These are phyloP conservation scores for Drosophila equinoxialis DNA, from an alignment of 1,140 invertebrate genomes.

Conservation along the genomic window DNA sequence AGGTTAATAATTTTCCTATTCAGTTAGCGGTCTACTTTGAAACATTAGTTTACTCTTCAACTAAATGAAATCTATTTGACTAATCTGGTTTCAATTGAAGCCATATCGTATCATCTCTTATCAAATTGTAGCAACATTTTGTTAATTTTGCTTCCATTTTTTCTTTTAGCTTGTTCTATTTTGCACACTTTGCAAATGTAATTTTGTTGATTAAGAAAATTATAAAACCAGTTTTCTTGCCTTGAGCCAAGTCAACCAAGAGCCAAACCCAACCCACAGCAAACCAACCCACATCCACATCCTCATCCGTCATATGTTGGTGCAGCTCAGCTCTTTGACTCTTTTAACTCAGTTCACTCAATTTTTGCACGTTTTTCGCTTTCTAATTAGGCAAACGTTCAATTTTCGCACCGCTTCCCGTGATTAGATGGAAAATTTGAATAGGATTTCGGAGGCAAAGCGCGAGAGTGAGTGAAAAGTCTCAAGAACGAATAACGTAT, in stretches of 20 bases:
- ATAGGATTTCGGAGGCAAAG: neutral
- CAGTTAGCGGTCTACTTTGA: too few relatives aligned
- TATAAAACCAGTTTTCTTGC: conserved; percentile 5
- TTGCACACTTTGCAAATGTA: neutral
- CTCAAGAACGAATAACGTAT: neutral
- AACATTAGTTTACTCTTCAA: too few relatives aligned
- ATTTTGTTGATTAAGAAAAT: conserved; percentile 12
- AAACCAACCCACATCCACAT: conserved; percentile 3
- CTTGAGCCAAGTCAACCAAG: neutral
- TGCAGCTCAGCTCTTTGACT: neutral
- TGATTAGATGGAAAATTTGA: conserved; percentile 8
- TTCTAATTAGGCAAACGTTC: conserved; percentile 5
- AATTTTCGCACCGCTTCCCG: conserved; percentile 9
- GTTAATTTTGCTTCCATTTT: too few relatives aligned
- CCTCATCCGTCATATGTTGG: conserved; percentile 4
- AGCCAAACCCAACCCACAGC: neutral
- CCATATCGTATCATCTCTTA: neutral
- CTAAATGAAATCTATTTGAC: too few relatives aligned
- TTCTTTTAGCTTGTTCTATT: neutral
- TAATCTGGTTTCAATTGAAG: neutral
- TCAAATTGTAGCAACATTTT: neutral
- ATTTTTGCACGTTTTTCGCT: conserved; percentile 12
- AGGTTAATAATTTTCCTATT: too few relatives aligned
- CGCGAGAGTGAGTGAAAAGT: neutral
- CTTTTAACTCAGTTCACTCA: neutral